Evolutionary conservation across 2,113 vertebrate species (phyloP).

Genomic region (Eptesicus fuscus): DNA sequence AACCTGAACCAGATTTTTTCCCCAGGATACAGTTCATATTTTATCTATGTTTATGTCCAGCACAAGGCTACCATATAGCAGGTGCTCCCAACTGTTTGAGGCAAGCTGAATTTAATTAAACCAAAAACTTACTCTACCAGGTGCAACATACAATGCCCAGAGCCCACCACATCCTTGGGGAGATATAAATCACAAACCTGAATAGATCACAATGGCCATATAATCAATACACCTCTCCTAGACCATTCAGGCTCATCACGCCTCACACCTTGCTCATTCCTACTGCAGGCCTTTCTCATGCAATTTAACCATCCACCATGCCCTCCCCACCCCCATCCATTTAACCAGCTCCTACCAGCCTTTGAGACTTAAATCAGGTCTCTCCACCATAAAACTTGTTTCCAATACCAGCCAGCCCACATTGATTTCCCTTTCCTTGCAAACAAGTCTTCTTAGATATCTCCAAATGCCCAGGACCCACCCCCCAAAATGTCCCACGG

Average conservation of each 20-base stretch:
- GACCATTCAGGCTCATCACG: not conserved
- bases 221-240: slow-evolving; percentile 40
- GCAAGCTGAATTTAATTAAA: slow-evolving; percentile 18
- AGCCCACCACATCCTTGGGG: not conserved
- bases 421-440: not conserved
- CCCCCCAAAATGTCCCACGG: not conserved
- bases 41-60: not conserved
- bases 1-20: not conserved
- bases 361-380: slow-evolving; percentile 14
- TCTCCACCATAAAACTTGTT: slow-evolving; percentile 7
- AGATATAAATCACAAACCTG: slow-evolving; percentile 36
- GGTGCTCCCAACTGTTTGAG: slow-evolving; percentile 20
- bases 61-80: not conserved
- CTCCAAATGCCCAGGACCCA: not conserved
- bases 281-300: not conserved
- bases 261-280: not conserved
- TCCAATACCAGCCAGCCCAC: not conserved
- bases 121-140: not conserved
- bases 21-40: not conserved
- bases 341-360: not conserved
- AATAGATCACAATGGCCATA: slow-evolving; percentile 20
- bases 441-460: not conserved
- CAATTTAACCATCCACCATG: not conserved
- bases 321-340: not conserved
- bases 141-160: not conserved